Base-by-base conservation (phyloP, 2,888 invertebrate genomes). In the Caenorhabditis sulstoni region DNA sequence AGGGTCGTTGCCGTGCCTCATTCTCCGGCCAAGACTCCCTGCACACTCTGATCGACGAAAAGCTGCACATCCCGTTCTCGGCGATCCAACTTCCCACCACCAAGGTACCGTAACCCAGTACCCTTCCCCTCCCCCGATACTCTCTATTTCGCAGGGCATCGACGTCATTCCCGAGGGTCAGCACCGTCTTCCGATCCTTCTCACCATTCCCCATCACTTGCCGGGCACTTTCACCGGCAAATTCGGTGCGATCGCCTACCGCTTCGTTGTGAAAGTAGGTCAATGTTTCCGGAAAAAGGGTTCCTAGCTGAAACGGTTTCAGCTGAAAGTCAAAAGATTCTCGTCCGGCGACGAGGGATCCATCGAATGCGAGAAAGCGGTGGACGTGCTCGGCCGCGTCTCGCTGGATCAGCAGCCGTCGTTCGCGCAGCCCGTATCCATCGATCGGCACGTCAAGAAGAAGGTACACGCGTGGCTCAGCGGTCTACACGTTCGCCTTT, bases 211-310 rank as follows among this genome's bases (percentile, higher is more conserved):
- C 1, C 74, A 73, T 39, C 68, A 81, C 45, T 62, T 81, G 45
- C 83, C 83, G 1, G 83, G 83, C n/a, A 80, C 83, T 1, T 81
- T 83, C 47, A 68, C 66, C 7, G 83, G 74, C 16, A 81, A 81
- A 64, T 73, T 52, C 18, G 83, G 83, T 57, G 83, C 83, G 5
- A 83, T 83, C 52, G 81, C 79, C 20, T 83, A 81, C 59, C 61
- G 83, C 45, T 68, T 80, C 18, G 44, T 73, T 20, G 58, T 81
- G 12, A 81, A 81, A 61, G 81, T 83, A 35, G 62, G n/a, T n/a
- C n/a, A n/a, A n/a, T n/a, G n/a, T n/a, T n/a, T n/a, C n/a, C n/a
- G 53, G 52, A 58, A 61, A 12, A 16, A 35, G 9, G 37, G 23
- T 11, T 29, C 22, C 18, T 37, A 23, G 14, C 11, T 49, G 47